phyloP scores from a whole-genome alignment of 2,113 vertebrate genomes.

The Aleadryas rufinucha region DNA sequence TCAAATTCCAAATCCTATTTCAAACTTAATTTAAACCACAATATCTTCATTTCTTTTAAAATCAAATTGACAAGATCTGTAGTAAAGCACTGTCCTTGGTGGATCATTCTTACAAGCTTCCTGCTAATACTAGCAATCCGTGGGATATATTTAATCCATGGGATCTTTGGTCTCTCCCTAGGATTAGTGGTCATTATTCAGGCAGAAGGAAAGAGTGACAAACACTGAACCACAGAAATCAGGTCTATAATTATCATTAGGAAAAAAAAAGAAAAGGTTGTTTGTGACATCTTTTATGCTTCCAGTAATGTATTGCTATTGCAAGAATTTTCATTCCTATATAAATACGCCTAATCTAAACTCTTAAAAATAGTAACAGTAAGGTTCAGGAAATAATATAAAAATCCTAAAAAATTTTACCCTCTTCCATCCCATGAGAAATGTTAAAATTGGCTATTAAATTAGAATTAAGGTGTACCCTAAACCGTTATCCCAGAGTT shows the following conservation, averaged over 20 bases:
- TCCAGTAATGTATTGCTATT: not conserved
- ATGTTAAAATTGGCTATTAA: not conserved
- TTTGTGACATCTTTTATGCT: not conserved
- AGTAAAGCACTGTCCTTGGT: not conserved
- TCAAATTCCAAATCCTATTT: not conserved
- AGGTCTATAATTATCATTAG: not conserved
- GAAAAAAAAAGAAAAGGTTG: not conserved
- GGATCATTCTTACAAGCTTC: not conserved
- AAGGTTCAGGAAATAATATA: not conserved
- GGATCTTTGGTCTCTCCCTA: not conserved
- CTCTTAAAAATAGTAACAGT: not conserved
- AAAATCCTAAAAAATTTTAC: not conserved
- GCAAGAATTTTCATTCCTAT: not conserved
- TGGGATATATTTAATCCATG: not conserved
- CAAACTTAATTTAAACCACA: not conserved
- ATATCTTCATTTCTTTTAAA: not conserved
- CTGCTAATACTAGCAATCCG: not conserved
- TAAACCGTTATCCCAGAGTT: not conserved
- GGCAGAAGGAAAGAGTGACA: not conserved
- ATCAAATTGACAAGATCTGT: not conserved
- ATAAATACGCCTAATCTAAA: not conserved
- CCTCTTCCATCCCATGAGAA: not conserved
- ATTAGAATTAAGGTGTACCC: not conserved
- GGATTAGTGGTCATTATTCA: not conserved
- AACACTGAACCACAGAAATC: not conserved